Conservation (phyloP, 2,797 vertebrate genomes). For the Mormyrus proboscirostris region DNA sequence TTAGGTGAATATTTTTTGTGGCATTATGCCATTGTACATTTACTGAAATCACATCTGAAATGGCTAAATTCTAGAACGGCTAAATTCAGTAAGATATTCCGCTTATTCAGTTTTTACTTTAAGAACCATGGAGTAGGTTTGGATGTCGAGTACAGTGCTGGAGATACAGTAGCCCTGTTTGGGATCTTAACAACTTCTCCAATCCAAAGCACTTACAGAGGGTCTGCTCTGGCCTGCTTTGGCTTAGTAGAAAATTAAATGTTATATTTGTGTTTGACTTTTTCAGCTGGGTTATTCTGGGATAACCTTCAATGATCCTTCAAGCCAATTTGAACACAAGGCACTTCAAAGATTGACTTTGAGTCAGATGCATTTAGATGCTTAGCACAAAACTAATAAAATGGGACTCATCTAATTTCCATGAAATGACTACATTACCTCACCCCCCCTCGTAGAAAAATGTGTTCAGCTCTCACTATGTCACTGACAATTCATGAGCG, state of each 20-base stretch:
- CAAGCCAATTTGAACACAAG: neutral
- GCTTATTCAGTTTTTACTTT: neutral
- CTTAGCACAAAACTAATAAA: neutral
- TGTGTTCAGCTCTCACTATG: neutral
- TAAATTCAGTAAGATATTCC: neutral
- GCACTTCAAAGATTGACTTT: neutral
- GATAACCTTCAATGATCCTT: neutral
- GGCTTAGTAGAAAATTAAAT: neutral
- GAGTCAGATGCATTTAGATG: neutral
- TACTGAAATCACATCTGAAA: neutral
- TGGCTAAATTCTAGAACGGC: neutral
- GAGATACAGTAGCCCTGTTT: neutral
- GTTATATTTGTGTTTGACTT: neutral
- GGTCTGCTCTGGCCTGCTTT: neutral
- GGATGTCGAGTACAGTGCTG: neutral
- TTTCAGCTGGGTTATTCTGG: neutral
- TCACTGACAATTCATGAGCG: neutral
- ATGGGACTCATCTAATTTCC: slow-evolving; percentile 10
- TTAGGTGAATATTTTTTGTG: neutral
- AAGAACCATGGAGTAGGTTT: neutral
- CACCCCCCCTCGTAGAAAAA: neutral
- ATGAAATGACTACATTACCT: neutral
- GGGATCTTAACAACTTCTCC: neutral
- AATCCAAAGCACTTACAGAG: neutral
- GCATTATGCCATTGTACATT: neutral